Base-by-base conservation (phyloP, 2,888 invertebrate genomes). In the Xanthorhoe designata region DNA sequence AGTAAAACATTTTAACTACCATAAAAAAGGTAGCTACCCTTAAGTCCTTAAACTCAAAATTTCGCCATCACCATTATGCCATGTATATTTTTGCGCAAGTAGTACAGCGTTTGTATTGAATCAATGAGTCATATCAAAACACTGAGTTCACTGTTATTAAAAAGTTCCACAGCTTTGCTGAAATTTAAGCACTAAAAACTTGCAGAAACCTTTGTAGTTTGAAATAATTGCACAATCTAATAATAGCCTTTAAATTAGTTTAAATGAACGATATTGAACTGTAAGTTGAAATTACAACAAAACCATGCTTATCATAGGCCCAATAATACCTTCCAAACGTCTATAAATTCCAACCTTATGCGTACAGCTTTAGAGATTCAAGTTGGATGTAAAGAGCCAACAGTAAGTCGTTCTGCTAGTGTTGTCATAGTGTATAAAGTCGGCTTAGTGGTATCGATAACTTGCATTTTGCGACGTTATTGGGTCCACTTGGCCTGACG, bases 381-480 rank as follows among this genome's bases (percentile, higher is more conserved):
- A 81, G 64, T 82, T 32, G 61, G 38, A 17, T 69, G 61, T 56
- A 9, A 2, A 57, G 10, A 1, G 18, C 10, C 19, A 70, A 57
- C 61, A 76, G 80, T 86, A 70, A 67, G 80, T 66, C 82, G 72
- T 84, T 88, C 75, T 70, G 71, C 76, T 84, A 87, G 85, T 84
- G 86, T 75, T 81, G 86, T 78, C 70, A 77, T 75, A 88, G 89
- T 91, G 89, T 89, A 91, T 91, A 89, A 86, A 89, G 83, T 85
- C 83, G 86, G 89, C 91, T 91, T 91, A 91, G 88, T 83, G 84
- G 87, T 82, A 86, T 90, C 91, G 89, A 90, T 91, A 91, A 92
- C 90, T 91, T 90, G 89, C 87, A 85, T 90, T 90, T 86, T 88
- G 86, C 84, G 76, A 85, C 89, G 87, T 91, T 89, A 89, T 88